Evolutionary conservation across 92 coral and sea anemone genomes (phyloP).

Genomic region (Paramuricea clavata): DNA sequence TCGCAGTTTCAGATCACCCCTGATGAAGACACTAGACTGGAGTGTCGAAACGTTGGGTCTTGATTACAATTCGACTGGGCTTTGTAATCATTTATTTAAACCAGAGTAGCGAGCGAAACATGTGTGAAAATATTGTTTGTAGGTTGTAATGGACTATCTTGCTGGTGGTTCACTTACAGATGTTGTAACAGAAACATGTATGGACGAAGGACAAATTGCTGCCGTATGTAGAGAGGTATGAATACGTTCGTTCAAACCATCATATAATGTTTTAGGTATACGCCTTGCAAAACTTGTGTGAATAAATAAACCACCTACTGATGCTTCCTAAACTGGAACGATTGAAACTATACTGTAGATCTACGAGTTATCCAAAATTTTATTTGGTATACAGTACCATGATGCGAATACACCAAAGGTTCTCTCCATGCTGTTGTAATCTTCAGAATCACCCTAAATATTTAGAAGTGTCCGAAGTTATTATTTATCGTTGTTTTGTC

Average conservation of each 20-base stretch:
- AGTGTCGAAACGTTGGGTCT: no score
- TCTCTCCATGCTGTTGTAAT: no score
- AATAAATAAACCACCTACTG: no score
- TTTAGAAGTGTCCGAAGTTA: background rate
- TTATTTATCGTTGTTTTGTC: background rate
- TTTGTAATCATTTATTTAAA: no score
- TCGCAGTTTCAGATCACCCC: no score
- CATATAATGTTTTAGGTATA: background rate
- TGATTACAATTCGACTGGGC: no score
- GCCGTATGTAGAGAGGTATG: slow-evolving; percentile 98
- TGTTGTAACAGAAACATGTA: slow-evolving; percentile 99
- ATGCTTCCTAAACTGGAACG: background rate
- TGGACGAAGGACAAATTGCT: slow-evolving; percentile 99
- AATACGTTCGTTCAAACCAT: background rate
- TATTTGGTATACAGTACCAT: no score
- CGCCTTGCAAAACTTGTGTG: no score
- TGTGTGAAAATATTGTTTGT: background rate
- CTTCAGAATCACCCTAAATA: background rate
- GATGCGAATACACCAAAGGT: no score
- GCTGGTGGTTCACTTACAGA: slow-evolving; percentile 99
- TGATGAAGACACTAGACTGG: no score
- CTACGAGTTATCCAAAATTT: no score
- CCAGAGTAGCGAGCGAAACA: no score
- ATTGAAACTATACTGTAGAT: background rate
- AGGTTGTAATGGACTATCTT: slow-evolving; percentile 98